phyloP scores from a whole-genome alignment of 1,140 invertebrate species.

The Aphis craccivora region DNA sequence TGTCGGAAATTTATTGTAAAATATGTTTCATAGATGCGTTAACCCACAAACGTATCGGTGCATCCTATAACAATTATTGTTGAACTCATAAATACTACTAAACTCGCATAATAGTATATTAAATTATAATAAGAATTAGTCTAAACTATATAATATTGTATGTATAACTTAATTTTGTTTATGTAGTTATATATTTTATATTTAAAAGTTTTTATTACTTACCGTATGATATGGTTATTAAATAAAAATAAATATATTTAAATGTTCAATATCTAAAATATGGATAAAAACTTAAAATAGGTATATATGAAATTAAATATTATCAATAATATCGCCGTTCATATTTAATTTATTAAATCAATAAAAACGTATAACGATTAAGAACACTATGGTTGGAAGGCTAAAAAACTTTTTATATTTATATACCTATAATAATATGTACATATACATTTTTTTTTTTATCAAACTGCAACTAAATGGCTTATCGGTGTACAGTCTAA shows the following conservation, averaged over 20 bases:
- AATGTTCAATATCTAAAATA: background rate
- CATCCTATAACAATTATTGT: background rate
- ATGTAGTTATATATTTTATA: background rate
- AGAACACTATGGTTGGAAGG: background rate
- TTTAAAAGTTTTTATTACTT: background rate
- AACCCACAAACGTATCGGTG: background rate
- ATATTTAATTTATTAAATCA: constrained; percentile 1
- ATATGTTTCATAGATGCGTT: background rate
- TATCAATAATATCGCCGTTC: background rate
- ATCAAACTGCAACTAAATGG: background rate
- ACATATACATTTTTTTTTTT: background rate
- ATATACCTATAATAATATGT: no score
- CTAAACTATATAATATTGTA: background rate
- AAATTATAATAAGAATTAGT: background rate
- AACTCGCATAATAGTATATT: background rate
- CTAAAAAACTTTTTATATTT: background rate
- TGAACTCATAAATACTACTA: background rate
- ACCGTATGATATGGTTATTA: background rate
- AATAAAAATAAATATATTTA: background rate
- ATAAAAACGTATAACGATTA: background rate
- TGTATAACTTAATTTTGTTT: background rate
- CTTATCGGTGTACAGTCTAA: background rate
- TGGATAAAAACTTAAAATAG: background rate
- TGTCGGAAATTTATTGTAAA: background rate
- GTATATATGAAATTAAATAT: background rate